These are phyloP conservation scores for Drosophila orosa DNA, from an alignment of 1,140 invertebrate genomes.

Conservation along the genomic window DNA sequence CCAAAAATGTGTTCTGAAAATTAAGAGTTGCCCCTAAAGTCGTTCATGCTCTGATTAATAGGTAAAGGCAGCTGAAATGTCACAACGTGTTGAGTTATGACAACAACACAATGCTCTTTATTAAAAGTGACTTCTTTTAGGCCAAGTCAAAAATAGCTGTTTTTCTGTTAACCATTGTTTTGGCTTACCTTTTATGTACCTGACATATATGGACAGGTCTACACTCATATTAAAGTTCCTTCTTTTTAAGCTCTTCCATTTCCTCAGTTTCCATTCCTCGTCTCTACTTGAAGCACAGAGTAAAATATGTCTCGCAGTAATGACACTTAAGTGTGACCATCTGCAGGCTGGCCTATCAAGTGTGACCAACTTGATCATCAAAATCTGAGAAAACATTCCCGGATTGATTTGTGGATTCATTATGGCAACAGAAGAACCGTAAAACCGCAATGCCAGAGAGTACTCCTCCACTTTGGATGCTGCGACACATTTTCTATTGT, in stretches of 20 bases:
- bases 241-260: not conserved
- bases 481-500: constrained; percentile 74
- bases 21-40: not conserved
- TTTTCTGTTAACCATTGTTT: constrained; percentile 7
- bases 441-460: constrained; percentile 25
- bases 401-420: constrained; percentile 45
- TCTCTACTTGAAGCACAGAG: constrained; percentile 60
- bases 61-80: not conserved
- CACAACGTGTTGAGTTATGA: not conserved
- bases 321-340: constrained; percentile 17
- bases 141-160: not conserved
- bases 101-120: not conserved
- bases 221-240: constrained; percentile 14
- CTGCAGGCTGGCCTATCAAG: not conserved
- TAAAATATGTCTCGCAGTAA: constrained; percentile 62
- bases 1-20: not conserved
- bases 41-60: not conserved
- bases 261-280: not conserved
- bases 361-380: constrained; percentile 23
- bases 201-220: constrained; percentile 9
- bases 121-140: not conserved
- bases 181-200: not conserved
- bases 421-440: constrained; percentile 22
- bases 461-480: constrained; percentile 33
- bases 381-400: constrained; percentile 2